Conservation (phyloP, 53 echinoderm and acorn worm genomes). For the Antedon mediterranea region DNA sequence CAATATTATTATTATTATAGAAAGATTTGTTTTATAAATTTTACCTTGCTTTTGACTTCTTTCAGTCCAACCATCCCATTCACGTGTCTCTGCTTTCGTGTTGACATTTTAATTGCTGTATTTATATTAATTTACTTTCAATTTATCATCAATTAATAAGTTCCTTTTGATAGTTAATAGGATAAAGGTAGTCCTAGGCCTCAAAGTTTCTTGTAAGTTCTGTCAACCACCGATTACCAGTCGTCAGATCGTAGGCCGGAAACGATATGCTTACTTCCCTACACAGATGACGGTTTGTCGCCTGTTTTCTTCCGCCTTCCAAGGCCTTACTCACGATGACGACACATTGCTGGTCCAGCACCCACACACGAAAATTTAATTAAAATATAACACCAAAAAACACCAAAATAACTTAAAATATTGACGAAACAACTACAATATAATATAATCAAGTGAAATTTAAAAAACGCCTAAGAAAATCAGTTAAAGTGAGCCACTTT, state of each 20-base stretch:
- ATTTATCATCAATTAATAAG: not conserved
- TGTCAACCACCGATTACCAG: not conserved
- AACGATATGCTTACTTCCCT: not conserved
- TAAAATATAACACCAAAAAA: not conserved
- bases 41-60: conserved; percentile 62
- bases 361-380: not conserved
- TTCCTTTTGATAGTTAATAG: not conserved
- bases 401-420: not conserved
- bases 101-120: not conserved
- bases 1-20: too few relatives aligned
- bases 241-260: not conserved
- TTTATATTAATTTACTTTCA: not conserved
- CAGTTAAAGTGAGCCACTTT: too few relatives aligned
- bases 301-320: not conserved
- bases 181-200: not conserved
- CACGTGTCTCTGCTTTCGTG: not conserved
- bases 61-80: conserved; percentile 16
- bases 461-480: not conserved
- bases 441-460: not conserved
- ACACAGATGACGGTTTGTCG: not conserved
- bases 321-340: not conserved
- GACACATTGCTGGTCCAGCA: not conserved
- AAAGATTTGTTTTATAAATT: too few relatives aligned
- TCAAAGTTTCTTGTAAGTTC: not conserved
- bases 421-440: not conserved